Conservation (phyloP, 2,797 vertebrate species). For the Molossus molossus region DNA sequence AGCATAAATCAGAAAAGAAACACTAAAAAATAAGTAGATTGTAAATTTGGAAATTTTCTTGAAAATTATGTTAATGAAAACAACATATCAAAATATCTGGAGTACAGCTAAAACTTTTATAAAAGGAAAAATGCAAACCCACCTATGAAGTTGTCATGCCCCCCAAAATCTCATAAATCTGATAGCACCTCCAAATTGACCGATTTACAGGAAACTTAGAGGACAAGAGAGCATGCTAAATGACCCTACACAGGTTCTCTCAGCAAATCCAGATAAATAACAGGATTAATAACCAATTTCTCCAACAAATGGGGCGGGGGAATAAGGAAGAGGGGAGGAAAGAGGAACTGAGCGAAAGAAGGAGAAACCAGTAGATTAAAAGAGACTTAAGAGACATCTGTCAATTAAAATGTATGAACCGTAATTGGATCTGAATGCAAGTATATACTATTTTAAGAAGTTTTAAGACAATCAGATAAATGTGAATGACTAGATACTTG, state of each 20-base stretch:
- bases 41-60: slow-evolving; percentile 13
- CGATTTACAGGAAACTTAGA: background rate
- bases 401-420: background rate
- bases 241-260: slow-evolving; percentile 3
- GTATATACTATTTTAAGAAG: background rate
- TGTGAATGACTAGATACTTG: background rate
- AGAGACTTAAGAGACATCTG: background rate
- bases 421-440: background rate
- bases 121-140: slow-evolving; percentile 1
- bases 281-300: background rate
- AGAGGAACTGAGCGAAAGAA: background rate
- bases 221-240: background rate
- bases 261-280: slow-evolving; percentile 5
- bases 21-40: slow-evolving; percentile 40
- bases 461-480: background rate
- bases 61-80: slow-evolving; percentile 39
- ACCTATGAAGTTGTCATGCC: background rate
- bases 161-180: background rate
- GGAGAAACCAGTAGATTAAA: background rate
- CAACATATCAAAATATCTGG: background rate
- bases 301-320: too few relatives aligned
- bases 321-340: background rate
- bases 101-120: slow-evolving; percentile 2
- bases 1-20: slow-evolving; percentile 23
- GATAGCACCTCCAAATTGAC: background rate